A percentile compares a stretch with the other conserved stretches of the same genome.
Conservation (phyloP, 2,113 vertebrate species). For the Motacilla tschutschensis region DNA sequence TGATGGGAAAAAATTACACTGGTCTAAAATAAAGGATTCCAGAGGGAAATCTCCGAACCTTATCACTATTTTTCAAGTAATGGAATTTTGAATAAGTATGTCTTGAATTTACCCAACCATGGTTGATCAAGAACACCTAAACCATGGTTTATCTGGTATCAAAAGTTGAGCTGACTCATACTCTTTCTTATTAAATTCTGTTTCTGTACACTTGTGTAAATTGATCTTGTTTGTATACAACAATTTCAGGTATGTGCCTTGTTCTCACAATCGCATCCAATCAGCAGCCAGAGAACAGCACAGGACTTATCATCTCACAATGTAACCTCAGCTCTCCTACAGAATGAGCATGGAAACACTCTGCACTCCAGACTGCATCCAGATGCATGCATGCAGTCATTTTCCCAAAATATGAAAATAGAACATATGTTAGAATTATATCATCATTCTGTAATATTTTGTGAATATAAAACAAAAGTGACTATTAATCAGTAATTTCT, state of each 20-base stretch:
- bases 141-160: neutral
- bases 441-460: neutral
- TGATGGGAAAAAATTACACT: neutral
- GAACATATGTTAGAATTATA: neutral
- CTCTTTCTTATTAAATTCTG: neutral
- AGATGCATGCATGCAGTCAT: accelerated
- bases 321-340: neutral
- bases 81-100: neutral
- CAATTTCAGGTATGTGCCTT: neutral
- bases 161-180: neutral
- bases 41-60: neutral
- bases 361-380: too few relatives aligned
- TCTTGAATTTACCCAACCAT: neutral
- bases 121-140: neutral
- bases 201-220: neutral
- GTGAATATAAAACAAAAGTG: neutral
- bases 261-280: neutral
- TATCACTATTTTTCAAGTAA: neutral
- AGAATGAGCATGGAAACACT: neutral
- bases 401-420: neutral
- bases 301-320: neutral
- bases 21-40: neutral
- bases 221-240: neutral
- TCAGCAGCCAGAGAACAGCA: neutral
- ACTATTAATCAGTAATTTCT: neutral